These are phyloP conservation scores for Scomberomorus guttatus DNA, from an alignment of 2,797 vertebrate genomes.

Conservation along the genomic window DNA sequence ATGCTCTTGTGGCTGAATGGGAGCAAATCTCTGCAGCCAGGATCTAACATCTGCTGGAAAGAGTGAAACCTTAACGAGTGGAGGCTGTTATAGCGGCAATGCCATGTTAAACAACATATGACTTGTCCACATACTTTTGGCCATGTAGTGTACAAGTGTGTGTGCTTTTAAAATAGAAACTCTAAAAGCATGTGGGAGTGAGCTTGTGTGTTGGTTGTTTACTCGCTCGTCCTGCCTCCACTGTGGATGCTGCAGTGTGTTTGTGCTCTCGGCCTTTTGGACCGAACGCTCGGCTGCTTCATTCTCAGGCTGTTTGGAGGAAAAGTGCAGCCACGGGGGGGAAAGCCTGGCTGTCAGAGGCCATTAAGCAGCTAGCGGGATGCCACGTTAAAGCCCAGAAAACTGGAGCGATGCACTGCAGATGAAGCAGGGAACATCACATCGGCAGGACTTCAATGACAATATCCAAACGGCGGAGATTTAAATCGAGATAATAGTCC, in stretches of 20 bases:
- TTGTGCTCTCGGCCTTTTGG: constrained; percentile 58
- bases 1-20: too few species aligned
- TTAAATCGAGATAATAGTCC: constrained; percentile 27
- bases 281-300: constrained; percentile 33
- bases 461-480: constrained; percentile 25
- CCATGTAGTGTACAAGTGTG: not conserved
- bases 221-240: constrained; percentile 11
- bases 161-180: constrained; percentile 38
- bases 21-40: too few species aligned
- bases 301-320: constrained; percentile 56
- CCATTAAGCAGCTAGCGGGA: constrained; percentile 67
- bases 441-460: constrained; percentile 36
- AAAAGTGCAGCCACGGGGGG: constrained; percentile 57
- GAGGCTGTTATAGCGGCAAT: not conserved
- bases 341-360: constrained; percentile 61
- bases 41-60: not conserved
- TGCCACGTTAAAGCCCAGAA: constrained; percentile 46
- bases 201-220: constrained; percentile 17
- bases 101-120: too few species aligned
- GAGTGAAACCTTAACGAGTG: not conserved
- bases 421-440: constrained; percentile 41
- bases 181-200: constrained; percentile 49
- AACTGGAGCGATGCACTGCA: constrained; percentile 49
- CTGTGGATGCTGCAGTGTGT: constrained; percentile 59
- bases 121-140: constrained; percentile 19